phyloP scores from a whole-genome alignment of 64 coral and sea anemone species.

The Montipora efflorescens region DNA sequence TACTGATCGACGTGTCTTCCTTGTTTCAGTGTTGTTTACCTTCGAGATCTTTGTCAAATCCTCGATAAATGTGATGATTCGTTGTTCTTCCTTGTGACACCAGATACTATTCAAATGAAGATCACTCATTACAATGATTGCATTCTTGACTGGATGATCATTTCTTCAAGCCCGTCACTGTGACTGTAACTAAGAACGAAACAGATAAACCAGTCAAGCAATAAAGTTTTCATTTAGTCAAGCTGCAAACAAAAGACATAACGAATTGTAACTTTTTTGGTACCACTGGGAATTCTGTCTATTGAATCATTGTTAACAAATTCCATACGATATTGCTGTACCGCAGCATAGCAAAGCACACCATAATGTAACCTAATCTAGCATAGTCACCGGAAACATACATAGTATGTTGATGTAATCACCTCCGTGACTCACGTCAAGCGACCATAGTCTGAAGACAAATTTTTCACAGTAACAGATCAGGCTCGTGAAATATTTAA shows the following conservation, averaged over 20 bases:
- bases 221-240: background rate
- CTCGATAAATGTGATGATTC: background rate
- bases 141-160: conserved; percentile 7
- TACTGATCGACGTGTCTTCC: background rate
- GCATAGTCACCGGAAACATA: background rate
- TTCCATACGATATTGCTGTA: background rate
- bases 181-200: background rate
- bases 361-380: background rate
- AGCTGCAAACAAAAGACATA: background rate
- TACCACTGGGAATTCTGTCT: background rate
- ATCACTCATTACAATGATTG: background rate
- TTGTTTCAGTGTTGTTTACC: background rate
- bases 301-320: background rate
- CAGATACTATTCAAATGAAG: conserved; percentile 25
- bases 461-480: background rate
- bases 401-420: background rate
- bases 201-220: background rate
- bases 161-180: conserved; percentile 6
- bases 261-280: too few relatives aligned
- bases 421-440: background rate
- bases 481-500: background rate
- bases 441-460: background rate
- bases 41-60: background rate
- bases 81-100: background rate
- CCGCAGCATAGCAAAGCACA: background rate